Percentiles rank a stretch among this genome's conserved stretches.
Evolutionary conservation across 2,113 vertebrate genomes (phyloP).

Genomic region (Hippocampus mohnikei): DNA sequence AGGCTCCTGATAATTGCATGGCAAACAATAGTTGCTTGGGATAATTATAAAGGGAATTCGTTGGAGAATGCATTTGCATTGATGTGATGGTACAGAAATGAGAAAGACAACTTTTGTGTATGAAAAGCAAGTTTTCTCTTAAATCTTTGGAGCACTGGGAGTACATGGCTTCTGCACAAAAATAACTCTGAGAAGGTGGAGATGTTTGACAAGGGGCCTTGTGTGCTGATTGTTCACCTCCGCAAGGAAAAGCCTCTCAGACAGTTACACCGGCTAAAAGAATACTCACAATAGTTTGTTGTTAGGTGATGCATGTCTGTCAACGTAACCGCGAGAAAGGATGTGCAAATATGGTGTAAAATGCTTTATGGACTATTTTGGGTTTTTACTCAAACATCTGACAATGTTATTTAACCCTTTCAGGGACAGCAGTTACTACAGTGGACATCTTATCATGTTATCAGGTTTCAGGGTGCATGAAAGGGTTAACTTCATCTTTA

Average conservation of each 20-base stretch:
- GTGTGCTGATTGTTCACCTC: constrained; percentile 48
- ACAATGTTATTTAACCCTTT: too few species aligned
- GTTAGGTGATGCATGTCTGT: constrained; percentile 48
- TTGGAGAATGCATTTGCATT: constrained; percentile 50
- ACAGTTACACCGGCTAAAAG: constrained; percentile 34
- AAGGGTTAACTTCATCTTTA: too few species aligned
- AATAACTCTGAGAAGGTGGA: constrained; percentile 47
- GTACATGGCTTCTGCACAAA: constrained; percentile 48
- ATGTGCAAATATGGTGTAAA: background rate
- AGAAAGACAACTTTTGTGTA: constrained; percentile 37
- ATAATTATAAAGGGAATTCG: constrained; percentile 34
- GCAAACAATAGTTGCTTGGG: constrained; percentile 25
- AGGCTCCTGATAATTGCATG: constrained; percentile 1
- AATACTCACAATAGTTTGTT: constrained; percentile 48
- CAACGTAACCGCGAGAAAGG: constrained; percentile 32
- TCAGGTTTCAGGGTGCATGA: too few species aligned
- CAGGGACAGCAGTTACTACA: too few species aligned
- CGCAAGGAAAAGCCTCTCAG: constrained; percentile 45
- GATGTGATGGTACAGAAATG: constrained; percentile 25
- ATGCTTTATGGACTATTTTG: background rate
- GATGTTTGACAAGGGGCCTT: constrained; percentile 53
- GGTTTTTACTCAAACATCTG: too few species aligned
- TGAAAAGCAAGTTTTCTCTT: constrained; percentile 30
- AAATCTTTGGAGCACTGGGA: constrained; percentile 13
- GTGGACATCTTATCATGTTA: too few species aligned